These are phyloP conservation scores for Rhingia rostrata DNA, from an alignment of 2,888 invertebrate species.

Conservation along the genomic window DNA sequence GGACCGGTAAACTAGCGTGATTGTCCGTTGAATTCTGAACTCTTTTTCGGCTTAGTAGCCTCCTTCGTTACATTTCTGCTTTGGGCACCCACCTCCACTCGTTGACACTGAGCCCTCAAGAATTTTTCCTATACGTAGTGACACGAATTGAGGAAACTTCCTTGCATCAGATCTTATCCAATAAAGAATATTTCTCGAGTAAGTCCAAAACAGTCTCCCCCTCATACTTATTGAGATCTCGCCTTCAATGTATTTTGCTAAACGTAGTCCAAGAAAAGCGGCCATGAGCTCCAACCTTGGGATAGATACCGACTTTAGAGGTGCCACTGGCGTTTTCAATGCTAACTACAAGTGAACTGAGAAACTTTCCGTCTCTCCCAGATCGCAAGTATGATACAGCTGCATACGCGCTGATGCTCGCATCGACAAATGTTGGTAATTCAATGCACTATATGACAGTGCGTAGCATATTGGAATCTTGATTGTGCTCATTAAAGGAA, in stretches of 20 bases:
- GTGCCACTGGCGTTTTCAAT: conserved; percentile 31
- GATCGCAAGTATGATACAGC: conserved; percentile 16
- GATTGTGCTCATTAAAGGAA: conserved; percentile 2
- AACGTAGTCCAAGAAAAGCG: conserved; percentile 16
- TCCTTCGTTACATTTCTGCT: conserved; percentile 50
- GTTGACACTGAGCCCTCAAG: conserved; percentile 40
- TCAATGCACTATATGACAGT: conserved; percentile 1
- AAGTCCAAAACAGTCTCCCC: too few relatives aligned
- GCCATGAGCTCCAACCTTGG: conserved; percentile 42
- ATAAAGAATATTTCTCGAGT: too few relatives aligned
- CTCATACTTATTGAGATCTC: conserved; percentile 30
- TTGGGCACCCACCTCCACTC: conserved; percentile 59
- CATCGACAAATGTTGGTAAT: conserved; percentile 27
- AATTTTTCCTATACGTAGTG: conserved; percentile 53
- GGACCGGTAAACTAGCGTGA: conserved; percentile 44
- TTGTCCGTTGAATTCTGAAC: conserved; percentile 3
- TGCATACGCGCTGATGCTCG: conserved; percentile 22
- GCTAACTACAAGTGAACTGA: background rate
- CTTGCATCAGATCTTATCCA: conserved; percentile 31
- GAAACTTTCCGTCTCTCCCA: background rate
- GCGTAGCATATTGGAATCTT: conserved; percentile 21
- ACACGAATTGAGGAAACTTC: conserved; percentile 55
- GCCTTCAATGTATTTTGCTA: conserved; percentile 14
- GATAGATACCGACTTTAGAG: conserved; percentile 39
- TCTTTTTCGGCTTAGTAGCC: conserved; percentile 42